phyloP scores from a whole-genome alignment of 2,797 vertebrate genomes.

The Pampus argenteus region DNA sequence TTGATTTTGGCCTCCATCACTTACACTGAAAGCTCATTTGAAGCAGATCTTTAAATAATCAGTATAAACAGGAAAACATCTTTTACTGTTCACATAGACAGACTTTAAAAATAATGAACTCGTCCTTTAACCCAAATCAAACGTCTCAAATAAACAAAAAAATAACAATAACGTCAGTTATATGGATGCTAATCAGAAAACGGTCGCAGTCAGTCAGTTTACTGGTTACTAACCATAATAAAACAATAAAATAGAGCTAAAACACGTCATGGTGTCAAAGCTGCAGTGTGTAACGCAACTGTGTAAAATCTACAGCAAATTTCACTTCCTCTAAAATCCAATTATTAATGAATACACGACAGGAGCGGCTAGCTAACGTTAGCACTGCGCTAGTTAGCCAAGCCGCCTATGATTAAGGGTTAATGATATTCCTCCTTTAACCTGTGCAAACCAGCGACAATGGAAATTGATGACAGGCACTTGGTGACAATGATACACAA shows the following conservation, averaged over 20 bases:
- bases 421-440: rapidly evolving
- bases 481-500: neutral
- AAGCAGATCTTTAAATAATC: too few relatives aligned
- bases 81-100: too few relatives aligned
- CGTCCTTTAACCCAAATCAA: too few relatives aligned
- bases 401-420: neutral
- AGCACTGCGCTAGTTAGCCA: constrained; percentile 12
- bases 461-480: neutral
- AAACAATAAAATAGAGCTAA: neutral
- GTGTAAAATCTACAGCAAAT: neutral
- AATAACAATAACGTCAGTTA: too few relatives aligned
- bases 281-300: neutral
- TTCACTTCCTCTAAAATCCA: constrained; percentile 44
- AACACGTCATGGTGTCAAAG: rapidly evolving
- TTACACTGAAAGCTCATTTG: too few relatives aligned
- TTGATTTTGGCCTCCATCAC: too few relatives aligned
- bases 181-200: neutral
- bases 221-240: neutral
- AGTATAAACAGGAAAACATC: too few relatives aligned
- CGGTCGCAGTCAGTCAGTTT: neutral
- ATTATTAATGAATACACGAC: constrained; percentile 6
- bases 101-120: too few relatives aligned
- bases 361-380: neutral
- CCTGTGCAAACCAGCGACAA: rapidly evolving
- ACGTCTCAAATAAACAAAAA: too few relatives aligned